Percentiles rank a stretch among this genome's conserved stretches.
phyloP scores from a whole-genome alignment of 2,113 vertebrate species.

The Urocynchramus pylzowi region DNA sequence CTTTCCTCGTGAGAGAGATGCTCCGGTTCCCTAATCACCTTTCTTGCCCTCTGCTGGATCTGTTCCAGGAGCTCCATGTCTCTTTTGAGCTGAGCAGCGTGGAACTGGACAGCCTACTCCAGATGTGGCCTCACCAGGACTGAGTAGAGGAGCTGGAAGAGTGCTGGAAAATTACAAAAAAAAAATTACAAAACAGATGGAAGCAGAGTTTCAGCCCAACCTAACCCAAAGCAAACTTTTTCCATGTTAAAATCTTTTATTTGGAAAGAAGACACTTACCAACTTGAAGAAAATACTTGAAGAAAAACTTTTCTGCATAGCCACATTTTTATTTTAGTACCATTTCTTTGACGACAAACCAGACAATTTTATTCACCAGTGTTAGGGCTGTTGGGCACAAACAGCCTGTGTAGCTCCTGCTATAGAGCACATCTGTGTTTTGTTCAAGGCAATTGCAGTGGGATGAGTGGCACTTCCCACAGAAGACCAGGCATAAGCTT shows the following conservation, averaged over 20 bases:
- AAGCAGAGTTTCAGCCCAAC: background rate
- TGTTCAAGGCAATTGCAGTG: background rate
- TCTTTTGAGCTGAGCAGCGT: too few species aligned
- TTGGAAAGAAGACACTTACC: background rate
- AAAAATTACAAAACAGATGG: background rate
- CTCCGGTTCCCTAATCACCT: background rate
- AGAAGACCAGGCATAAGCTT: background rate
- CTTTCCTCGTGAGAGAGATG: background rate
- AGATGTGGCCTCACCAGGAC: too few species aligned
- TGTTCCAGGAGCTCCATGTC: background rate
- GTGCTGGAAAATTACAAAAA: background rate
- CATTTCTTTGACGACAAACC: background rate
- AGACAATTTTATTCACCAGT: too few species aligned
- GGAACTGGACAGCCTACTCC: background rate
- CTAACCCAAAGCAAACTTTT: background rate
- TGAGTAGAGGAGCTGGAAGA: background rate
- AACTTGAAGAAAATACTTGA: rapidly evolving
- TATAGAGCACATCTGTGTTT: background rate
- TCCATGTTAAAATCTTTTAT: background rate
- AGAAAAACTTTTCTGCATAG: background rate
- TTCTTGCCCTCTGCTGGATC: background rate
- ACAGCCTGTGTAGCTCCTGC: rapidly evolving
- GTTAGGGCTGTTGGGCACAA: background rate
- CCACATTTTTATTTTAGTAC: background rate
- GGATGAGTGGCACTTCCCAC: rapidly evolving